Evolutionary conservation across 2,113 vertebrate species (phyloP), one percentile per base, ranked within the genome.

Genomic region (Brachyhypopomus occidentalis): DNA sequence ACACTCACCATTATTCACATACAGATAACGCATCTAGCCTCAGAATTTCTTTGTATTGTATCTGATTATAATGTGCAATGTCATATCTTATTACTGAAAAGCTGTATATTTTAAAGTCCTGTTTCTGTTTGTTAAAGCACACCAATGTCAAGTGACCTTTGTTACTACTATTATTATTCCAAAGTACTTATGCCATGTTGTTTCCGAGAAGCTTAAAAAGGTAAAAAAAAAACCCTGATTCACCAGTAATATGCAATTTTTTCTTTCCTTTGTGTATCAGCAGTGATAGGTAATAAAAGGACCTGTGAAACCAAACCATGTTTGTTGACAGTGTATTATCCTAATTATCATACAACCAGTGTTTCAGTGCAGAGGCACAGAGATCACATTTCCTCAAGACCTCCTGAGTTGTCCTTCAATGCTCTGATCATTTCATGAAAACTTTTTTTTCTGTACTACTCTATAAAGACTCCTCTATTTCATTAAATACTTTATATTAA

Each of bases 41-140:
- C 71, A 38, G 78, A 62, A 70, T 85, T 86, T 12, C 64, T 85
- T 55, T 83, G 66, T 77, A 80, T 84, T 83, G n/a, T 64, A 30
- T 67, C 23, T 58, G 62, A 87, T 86, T 87, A 85, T 87, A 84
- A 88, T 85, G 92, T 93, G 92, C 91, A 92, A 92, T 92, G 87
- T 88, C 89, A 77, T 85, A 71, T 88, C 22, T 78, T 80, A 84
- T 70, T 86, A 75, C 41, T 41, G 69, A 80, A 78, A 84, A 88
- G 90, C 87, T 93, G 92, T 93, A 93, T 86, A 92, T 92, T 92
- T 93, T 87, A 88, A 73, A 84, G 83, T 85, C 75, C 30, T 30
- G 30, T 88, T 81, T 78, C 76, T 83, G 81, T 86, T 88, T 41
- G 79, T 23, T 80, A 76, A 60, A 45, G 62, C 80, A 84, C 76